A percentile compares a stretch with the other conserved stretches of the same genome.
Evolutionary conservation across 2,888 invertebrate species (phyloP).

Genomic region (Laothoe populi): DNA sequence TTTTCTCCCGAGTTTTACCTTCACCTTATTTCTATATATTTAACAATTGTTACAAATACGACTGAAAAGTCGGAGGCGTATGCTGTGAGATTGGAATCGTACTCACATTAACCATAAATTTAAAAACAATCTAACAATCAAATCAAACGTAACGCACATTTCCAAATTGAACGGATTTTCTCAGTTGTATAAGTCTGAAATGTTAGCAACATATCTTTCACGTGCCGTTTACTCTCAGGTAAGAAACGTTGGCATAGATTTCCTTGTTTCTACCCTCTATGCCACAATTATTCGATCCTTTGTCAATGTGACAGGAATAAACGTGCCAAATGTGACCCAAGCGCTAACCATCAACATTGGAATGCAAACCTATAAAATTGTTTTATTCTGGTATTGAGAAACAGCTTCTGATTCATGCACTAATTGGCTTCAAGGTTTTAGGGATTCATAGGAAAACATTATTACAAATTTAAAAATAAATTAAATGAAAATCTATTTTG

Average conservation of each 20-base stretch:
- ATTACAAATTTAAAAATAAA: too few relatives aligned
- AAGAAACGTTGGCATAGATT: slow-evolving; percentile 29
- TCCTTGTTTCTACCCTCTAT: slow-evolving; percentile 14
- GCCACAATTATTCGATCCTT: slow-evolving; percentile 24
- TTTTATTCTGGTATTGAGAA: not conserved
- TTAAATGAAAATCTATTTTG: too few relatives aligned
- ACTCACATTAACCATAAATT: too few relatives aligned
- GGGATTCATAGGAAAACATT: not conserved
- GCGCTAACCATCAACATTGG: not conserved
- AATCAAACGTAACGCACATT: too few relatives aligned
- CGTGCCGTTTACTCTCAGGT: slow-evolving; percentile 31
- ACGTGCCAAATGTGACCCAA: not conserved
- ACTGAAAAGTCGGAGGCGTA: too few relatives aligned
- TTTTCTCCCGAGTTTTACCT: too few relatives aligned
- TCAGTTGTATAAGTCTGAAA: not conserved
- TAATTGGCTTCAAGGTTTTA: not conserved
- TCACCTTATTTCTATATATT: too few relatives aligned
- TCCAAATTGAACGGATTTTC: not conserved
- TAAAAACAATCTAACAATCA: too few relatives aligned
- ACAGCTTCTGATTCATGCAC: not conserved
- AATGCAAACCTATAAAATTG: not conserved
- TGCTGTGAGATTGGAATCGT: too few relatives aligned
- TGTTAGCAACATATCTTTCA: slow-evolving; percentile 29
- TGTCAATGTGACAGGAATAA: slow-evolving; percentile 16
- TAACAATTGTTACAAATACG: too few relatives aligned